Base-by-base conservation (phyloP, 1,140 invertebrate genomes). In the Drosophila erecta region DNA sequence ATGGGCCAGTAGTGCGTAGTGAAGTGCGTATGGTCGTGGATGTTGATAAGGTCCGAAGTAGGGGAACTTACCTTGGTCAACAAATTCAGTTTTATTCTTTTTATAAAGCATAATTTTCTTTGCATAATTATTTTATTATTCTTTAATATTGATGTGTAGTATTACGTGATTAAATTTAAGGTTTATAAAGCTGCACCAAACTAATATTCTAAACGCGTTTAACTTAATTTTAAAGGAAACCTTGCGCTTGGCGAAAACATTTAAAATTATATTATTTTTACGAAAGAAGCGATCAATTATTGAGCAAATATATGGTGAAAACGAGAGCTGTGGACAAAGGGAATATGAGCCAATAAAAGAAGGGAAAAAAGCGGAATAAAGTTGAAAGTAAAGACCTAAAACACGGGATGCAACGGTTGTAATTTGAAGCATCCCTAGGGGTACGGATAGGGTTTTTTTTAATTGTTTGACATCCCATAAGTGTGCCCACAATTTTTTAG, bases 401-500 rank as follows among this genome's bases (percentile, higher is more conserved):
- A 59, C 49, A 51, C 27, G 41, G 41, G 51, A 59, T 40, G 75
- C 38, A 46, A 50, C 56, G 64, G 62, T 49, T 80, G 81, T 53
- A 66, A 47, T 41, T 17, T 15, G 15, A 69, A 56, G 64, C 64
- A 70, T 35, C 41, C 57, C 61, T 54, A 60, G 38, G 41, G 37
- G 46, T 41, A 35, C 33, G 27, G 33, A 69, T 70, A 79, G 73
- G 74, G 64, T 57, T 53, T 58, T 53, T 58, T 73, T 72, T 17
- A 24, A 49, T 59, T 53, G 69, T 59, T 76, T 49, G 43, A 15
- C 27, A 30, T 40, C 38, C 65, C 53, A 70, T 70, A 53, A 71
- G 73, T 59, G 67, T 89, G 85, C 84, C 84, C 84, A 84, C 84
- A 81, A 87, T 89, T 87, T 87, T 89, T 74, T 84, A 80, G 49